Evolutionary conservation across 64 coral and sea anemone species (phyloP), one percentile per base, ranked within the genome.

Genomic region (Anthopleura sola): DNA sequence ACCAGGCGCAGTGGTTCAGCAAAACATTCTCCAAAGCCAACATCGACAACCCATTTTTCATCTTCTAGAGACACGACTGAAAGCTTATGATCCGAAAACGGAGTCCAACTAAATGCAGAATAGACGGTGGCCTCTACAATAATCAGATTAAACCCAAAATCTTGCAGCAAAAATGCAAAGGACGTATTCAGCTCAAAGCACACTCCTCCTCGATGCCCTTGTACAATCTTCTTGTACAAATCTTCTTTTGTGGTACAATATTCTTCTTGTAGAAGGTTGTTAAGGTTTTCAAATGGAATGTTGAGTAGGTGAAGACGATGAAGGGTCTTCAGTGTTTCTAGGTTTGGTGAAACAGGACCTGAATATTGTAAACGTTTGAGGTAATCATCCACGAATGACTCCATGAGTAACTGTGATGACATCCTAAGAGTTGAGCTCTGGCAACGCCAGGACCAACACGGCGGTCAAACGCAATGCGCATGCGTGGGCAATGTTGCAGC

Each of bases 361-460:
- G 66, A 69, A 69, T 69, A 69, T 33, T 69, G 66, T 69, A 69
- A 32, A 69, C 66, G 66, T 12, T 69, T 69, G 29, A 69, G 66
- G 66, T 69, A 60, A n/a, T 60, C 56, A 24, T 24, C 20, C 11
- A 60, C 20, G 56, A 60, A 60, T 60, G 56, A 21, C 23, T 60
- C 1, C 56, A 3, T 60, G 2, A 6, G 2, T n/a, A 60, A 60
- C 2, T n/a, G 19, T n/a, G n/a, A n/a, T 2, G 23, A 60, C 57
- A 21, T 60, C 24, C 6, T 60, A 13, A 9, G 23, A 60, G 24
- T 60, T 19, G 20, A 56, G 3, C 54, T 14, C 12, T 2, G 3
- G 39, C n/a, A n/a, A n/a, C n/a, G n/a, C n/a, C n/a, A n/a, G n/a
- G n/a, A n/a, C n/a, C n/a, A n/a, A n/a, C n/a, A n/a, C n/a, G n/a